Percentiles rank a stretch among this genome's conserved stretches.
phyloP scores from a whole-genome alignment of 2,113 vertebrate species.

The Rynchops niger region DNA sequence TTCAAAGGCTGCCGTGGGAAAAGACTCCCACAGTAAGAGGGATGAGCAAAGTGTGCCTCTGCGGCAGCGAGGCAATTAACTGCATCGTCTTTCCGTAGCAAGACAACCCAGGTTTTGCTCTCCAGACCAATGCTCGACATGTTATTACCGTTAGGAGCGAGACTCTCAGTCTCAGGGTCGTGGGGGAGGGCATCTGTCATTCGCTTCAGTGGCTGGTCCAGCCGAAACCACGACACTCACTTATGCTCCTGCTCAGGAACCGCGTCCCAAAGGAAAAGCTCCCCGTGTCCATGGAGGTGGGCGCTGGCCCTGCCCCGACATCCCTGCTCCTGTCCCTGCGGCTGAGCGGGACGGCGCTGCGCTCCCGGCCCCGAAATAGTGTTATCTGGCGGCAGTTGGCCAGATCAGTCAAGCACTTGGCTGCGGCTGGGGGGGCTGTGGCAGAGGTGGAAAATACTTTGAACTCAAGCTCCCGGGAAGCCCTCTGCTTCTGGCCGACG shows the following conservation, averaged over 20 bases:
- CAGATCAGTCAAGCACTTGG: neutral
- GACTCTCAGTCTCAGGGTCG: too few species aligned
- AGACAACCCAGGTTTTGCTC: neutral
- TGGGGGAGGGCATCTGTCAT: too few species aligned
- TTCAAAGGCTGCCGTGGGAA: neutral
- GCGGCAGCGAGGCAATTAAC: too few species aligned
- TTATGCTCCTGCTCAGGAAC: neutral
- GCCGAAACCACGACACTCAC: too few species aligned
- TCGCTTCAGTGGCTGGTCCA: too few species aligned
- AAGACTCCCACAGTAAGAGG: neutral
- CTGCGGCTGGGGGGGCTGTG: neutral
- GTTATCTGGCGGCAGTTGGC: neutral
- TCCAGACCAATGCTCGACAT: neutral
- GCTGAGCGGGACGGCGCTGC: neutral
- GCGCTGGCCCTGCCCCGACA: neutral
- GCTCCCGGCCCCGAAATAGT: neutral
- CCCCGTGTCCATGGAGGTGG: neutral
- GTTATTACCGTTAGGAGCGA: too few species aligned
- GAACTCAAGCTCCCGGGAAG: neutral
- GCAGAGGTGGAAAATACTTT: neutral
- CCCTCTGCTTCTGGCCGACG: neutral
- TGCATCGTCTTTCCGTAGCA: neutral
- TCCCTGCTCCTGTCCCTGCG: neutral
- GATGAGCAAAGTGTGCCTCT: neutral
- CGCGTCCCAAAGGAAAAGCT: neutral